Evolutionary conservation across 1,140 invertebrate species (phyloP).

Genomic region (Glomeris maerens): DNA sequence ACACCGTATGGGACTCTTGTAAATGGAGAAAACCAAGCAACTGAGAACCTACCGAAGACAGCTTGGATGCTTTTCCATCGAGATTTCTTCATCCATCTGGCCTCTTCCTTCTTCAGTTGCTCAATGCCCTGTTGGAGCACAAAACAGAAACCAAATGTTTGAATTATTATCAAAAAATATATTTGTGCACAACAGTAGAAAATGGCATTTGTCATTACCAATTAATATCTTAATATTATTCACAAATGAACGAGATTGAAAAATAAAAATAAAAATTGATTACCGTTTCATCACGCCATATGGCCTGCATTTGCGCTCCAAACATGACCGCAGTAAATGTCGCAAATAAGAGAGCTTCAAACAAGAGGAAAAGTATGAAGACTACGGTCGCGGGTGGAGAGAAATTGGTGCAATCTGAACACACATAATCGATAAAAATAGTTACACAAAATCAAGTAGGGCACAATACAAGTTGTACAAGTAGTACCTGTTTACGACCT

Average conservation of each 20-base stretch:
- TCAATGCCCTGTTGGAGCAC: slow-evolving; percentile 79
- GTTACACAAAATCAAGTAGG: no score
- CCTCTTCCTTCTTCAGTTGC: slow-evolving; percentile 84
- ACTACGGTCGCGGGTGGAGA: slow-evolving; percentile 92
- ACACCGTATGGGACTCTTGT: slow-evolving; percentile 46
- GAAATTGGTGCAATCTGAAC: slow-evolving; percentile 67
- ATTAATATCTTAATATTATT: not conserved
- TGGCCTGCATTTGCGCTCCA: slow-evolving; percentile 89
- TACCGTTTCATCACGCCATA: slow-evolving; percentile 97
- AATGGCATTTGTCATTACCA: no score
- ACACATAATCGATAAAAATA: no score
- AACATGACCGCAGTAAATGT: slow-evolving; percentile 98
- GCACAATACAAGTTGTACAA: no score
- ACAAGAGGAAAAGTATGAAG: slow-evolving; percentile 84
- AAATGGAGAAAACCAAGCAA: slow-evolving; percentile 91
- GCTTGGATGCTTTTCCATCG: slow-evolving; percentile 85
- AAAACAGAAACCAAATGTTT: not conserved
- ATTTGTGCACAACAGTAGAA: no score
- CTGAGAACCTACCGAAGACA: slow-evolving; percentile 84
- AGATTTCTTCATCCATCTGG: slow-evolving; percentile 76
- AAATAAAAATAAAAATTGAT: slow-evolving; percentile 21
- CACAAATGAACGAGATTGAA: not conserved
- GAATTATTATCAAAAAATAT: no score
- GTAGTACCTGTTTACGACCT: no score
- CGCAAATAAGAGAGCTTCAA: slow-evolving; percentile 92